Conservation (phyloP, 2,888 invertebrate genomes). For the Andrena trimmerana region DNA sequence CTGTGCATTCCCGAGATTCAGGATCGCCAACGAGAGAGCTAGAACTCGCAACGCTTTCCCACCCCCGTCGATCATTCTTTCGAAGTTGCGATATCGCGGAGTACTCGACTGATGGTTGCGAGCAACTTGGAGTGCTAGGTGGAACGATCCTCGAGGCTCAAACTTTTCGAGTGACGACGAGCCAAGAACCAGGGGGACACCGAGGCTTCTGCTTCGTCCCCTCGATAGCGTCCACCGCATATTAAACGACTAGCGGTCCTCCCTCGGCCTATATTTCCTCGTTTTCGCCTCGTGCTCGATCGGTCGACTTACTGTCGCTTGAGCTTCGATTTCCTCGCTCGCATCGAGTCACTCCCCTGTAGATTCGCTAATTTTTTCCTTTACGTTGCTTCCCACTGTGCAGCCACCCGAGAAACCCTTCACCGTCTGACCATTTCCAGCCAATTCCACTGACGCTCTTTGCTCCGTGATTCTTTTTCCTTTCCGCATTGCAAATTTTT, state of each 20-base stretch:
- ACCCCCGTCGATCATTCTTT: neutral
- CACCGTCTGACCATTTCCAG: too few relatives aligned
- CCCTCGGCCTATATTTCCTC: slow-evolving; percentile 68
- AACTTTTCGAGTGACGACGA: slow-evolving; percentile 28
- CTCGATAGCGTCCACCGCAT: slow-evolving; percentile 66
- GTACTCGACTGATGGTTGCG: too few relatives aligned
- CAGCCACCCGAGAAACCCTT: too few relatives aligned
- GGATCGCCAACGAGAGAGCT: neutral
- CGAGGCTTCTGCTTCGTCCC: slow-evolving; percentile 24
- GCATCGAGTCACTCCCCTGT: neutral
- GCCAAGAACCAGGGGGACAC: slow-evolving; percentile 6
- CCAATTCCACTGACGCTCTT: too few relatives aligned
- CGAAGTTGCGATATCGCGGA: neutral
- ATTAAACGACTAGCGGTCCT: slow-evolving; percentile 77
- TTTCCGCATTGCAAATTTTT: too few relatives aligned
- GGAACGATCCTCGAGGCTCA: slow-evolving; percentile 23
- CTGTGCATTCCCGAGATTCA: neutral
- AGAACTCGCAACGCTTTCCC: slow-evolving; percentile 4
- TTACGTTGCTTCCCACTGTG: too few relatives aligned
- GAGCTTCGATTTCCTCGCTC: neutral
- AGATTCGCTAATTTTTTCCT: too few relatives aligned
- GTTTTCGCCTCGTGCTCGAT: slow-evolving; percentile 36
- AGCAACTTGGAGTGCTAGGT: neutral
- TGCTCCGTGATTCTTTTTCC: too few relatives aligned
- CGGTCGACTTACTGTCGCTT: slow-evolving; percentile 1